Evolutionary conservation across 2,113 vertebrate genomes (phyloP).

Genomic region (Limnothrissa miodon): DNA sequence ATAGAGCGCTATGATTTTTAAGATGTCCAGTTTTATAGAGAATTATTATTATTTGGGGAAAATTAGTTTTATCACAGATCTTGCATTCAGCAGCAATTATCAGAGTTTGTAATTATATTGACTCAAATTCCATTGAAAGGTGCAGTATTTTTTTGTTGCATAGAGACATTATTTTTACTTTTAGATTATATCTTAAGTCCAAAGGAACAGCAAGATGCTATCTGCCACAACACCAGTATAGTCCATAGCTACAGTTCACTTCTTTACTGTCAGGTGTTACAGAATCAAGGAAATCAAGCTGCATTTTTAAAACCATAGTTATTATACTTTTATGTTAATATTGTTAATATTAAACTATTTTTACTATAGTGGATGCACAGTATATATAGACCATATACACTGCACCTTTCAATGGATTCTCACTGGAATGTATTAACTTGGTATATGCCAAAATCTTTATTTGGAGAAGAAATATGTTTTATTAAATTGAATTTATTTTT

Average conservation of each 20-base stretch:
- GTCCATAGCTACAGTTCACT: neutral
- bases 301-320: neutral
- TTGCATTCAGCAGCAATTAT: neutral
- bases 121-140: neutral
- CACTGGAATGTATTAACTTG: slow-evolving; percentile 25
- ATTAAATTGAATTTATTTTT: slow-evolving; percentile 43
- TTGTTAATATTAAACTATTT: neutral
- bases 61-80: neutral
- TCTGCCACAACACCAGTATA: neutral
- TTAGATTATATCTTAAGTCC: neutral
- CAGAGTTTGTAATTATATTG: neutral
- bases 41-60: neutral
- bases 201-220: neutral
- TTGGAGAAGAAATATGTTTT: slow-evolving; percentile 24
- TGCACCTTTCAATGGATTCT: slow-evolving; percentile 13
- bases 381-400: neutral
- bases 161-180: neutral
- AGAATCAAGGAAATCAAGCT: neutral
- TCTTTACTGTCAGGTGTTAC: neutral
- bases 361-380: neutral
- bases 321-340: neutral
- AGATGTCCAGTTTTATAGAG: slow-evolving; percentile 14
- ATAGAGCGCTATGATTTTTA: slow-evolving; percentile 8
- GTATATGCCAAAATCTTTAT: slow-evolving; percentile 38
- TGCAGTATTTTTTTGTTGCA: neutral